Base-by-base conservation (phyloP, 2,113 vertebrate species). In the Nicator chloris region DNA sequence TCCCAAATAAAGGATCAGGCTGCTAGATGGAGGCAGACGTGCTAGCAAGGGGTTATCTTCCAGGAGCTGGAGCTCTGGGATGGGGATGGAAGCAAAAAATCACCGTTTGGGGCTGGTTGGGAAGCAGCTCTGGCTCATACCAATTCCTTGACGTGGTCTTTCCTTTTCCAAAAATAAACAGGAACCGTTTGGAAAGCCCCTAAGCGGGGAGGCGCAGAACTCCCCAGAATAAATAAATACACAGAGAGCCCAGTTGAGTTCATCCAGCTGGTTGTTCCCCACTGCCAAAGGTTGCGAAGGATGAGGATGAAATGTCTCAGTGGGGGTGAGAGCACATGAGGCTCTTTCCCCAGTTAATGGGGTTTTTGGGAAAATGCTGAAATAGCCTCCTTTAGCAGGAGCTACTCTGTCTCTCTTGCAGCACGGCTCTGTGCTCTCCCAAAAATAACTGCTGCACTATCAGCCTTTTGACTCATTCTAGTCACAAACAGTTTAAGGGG, bases 131-230 rank as follows among this genome's bases (percentile, higher is more conserved):
- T 1, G 1, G 80, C 72, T 94, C 94, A 95, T 90, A 71, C 88
- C 77, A 14, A 92, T 51, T 93, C 88, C 69, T 90, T 94, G 92
- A 95, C 44, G 13, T 3, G 28, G 45, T 83, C 77, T 77, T 94
- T 96, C 91, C 92, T 80, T 73, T 88, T 22, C 64, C 87, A 30
- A 92, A 97, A 89, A 92, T 92, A 95, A 97, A 91, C 92, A 93
- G 88, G 91, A 94, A 71, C 65, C 0, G 17, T 84, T 94, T 93
- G 94, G 89, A 94, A 94, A 91, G 86, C 64, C 91, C 92, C 86
- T 39, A 10, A 0, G 7, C 0, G 0, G 72, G 59, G 78, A 91
- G 82, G 66, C 88, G 86, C 66, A 61, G 94, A 73, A 66, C 17
- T n/a, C 56, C 60, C 68, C 82, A 86, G 72, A 81, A 92, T 68